These are phyloP conservation scores for Petaurus breviceps DNA, from an alignment of 2,113 vertebrate species.

Conservation along the genomic window DNA sequence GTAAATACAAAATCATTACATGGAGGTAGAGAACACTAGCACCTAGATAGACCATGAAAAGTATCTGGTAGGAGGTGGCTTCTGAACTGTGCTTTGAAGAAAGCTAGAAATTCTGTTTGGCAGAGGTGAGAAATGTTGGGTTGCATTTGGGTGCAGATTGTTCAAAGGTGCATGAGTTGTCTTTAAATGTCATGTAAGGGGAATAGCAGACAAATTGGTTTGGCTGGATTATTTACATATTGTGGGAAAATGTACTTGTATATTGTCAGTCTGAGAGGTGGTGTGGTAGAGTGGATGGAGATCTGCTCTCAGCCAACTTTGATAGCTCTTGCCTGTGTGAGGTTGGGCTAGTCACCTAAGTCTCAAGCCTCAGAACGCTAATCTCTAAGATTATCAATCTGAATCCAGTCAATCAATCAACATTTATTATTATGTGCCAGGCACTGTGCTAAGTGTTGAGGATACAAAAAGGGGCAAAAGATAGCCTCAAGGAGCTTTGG, in stretches of 20 bases:
- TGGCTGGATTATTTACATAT: background rate
- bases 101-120: background rate
- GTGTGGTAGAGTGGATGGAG: background rate
- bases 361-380: background rate
- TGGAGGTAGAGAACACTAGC: background rate
- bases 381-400: background rate
- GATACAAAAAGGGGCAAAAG: background rate
- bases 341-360: background rate
- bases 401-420: background rate
- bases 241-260: background rate
- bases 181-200: background rate
- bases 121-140: background rate
- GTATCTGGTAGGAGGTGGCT: background rate
- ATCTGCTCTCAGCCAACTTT: background rate
- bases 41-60: background rate
- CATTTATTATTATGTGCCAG: background rate
- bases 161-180: background rate
- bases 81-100: background rate
- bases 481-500: background rate
- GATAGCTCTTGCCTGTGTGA: background rate
- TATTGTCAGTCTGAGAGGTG: background rate
- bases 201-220: background rate
- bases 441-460: background rate
- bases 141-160: background rate
- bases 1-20: background rate